Base-by-base conservation (phyloP, 2,113 vertebrate genomes). In the Prietella phreatophila region DNA sequence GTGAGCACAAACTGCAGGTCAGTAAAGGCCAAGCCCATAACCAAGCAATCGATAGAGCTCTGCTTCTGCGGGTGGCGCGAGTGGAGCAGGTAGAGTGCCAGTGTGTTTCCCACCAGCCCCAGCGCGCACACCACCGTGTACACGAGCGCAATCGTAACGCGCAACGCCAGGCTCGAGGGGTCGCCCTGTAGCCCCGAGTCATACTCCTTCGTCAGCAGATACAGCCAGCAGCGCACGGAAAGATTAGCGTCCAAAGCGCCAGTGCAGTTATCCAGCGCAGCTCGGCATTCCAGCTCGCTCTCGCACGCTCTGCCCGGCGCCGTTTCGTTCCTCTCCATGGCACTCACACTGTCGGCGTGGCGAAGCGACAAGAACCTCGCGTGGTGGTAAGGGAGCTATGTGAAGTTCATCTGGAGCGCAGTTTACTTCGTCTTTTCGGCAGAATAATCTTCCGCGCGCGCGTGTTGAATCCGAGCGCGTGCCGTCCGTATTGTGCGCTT, bases 1-100 rank as follows among this genome's bases (percentile, higher is more conserved):
- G 96, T 96, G 81, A 96, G 91, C 20, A 96, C 96, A 76, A 96
- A 96, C 91, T 97, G 96, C 25, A 96, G 92, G 80, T 96, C 96
- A 0, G 96, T 96, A 87, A 96, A 89, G 0, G 96, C 95, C 93
- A 97, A 85, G 82, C 95, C 95, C 95, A 96, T 96, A 75, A 96
- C 95, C 25, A 96, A 95, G 89, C 95, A 95, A 84, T 95, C 96
- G 85, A 96, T 95, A 76, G 95, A 95, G 4, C 95, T 96, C 47
- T 94, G 94, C 87, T 95, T 95, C 88, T 93, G 93, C 60, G 91
- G 91, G 92, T 94, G 94, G 42, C 94, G 95, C 0, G 95, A 95
- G 85, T 94, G 94, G 55, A 96, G 93, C 83, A 96, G 92, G 89
- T 95, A 95, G n/a, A 96, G 93, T 20, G 95, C 96, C 85, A 96